phyloP scores from a whole-genome alignment of 1,140 invertebrate species.

The Platyscapa corneri region DNA sequence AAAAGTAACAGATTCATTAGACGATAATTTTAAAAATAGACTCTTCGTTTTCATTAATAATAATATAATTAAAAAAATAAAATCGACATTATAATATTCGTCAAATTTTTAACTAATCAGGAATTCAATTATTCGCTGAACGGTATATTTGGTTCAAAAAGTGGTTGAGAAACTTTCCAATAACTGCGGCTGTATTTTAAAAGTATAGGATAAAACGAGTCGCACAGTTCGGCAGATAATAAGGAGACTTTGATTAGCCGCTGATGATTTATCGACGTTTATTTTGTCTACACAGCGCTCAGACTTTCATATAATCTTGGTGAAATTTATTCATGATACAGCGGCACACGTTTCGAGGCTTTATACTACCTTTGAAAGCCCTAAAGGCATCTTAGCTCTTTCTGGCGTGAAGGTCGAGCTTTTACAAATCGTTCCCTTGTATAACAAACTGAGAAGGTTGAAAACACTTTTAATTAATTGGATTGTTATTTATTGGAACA shows the following conservation, averaged over 20 bases:
- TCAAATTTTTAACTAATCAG: neutral
- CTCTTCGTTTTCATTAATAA: no score
- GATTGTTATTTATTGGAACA: neutral
- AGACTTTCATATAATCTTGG: slow-evolving; percentile 44
- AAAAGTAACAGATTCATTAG: no score
- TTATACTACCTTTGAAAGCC: neutral
- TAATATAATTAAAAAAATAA: no score
- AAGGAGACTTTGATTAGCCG: slow-evolving; percentile 44
- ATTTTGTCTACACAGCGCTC: slow-evolving; percentile 36
- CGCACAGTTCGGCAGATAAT: slow-evolving; percentile 26
- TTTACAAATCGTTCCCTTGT: slow-evolving; percentile 22
- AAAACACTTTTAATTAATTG: slow-evolving; percentile 1
- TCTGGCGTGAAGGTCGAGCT: slow-evolving; percentile 4
- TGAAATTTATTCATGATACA: slow-evolving; percentile 49
- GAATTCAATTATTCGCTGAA: neutral
- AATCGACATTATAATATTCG: no score
- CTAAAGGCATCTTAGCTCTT: slow-evolving; percentile 22
- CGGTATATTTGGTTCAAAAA: neutral
- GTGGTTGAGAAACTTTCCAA: slow-evolving; percentile 33
- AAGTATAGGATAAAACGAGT: slow-evolving; percentile 33
- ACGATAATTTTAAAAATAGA: no score
- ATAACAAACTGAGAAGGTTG: neutral
- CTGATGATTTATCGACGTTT: slow-evolving; percentile 47
- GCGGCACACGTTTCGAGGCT: neutral
- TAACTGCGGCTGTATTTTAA: slow-evolving; percentile 35